These are phyloP conservation scores for Neoarius graeffei DNA, from an alignment of 2,113 vertebrate genomes.

Conservation along the genomic window DNA sequence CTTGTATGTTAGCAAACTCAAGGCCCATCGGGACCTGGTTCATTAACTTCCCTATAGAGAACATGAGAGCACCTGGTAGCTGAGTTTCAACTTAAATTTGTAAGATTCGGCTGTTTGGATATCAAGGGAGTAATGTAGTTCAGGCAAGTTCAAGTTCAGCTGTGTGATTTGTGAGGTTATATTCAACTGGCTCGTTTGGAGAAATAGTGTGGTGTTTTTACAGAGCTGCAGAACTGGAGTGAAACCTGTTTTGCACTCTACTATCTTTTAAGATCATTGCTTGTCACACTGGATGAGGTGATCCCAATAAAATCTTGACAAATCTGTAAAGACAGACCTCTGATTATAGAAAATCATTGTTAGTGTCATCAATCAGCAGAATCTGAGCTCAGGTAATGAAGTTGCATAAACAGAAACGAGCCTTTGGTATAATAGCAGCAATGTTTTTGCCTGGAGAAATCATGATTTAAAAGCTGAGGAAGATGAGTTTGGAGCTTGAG, in stretches of 20 bases:
- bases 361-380: background rate
- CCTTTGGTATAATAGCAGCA: background rate
- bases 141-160: background rate
- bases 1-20: background rate
- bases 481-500: background rate
- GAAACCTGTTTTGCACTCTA: background rate
- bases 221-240: background rate
- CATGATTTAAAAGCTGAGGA: background rate
- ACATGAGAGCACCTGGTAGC: background rate
- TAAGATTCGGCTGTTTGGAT: background rate
- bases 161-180: background rate
- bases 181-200: background rate
- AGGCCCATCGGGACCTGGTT: background rate
- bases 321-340: background rate
- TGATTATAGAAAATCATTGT: background rate
- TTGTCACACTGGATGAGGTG: background rate
- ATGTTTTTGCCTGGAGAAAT: background rate
- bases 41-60: slow-evolving; percentile 10
- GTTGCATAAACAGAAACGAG: background rate
- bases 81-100: background rate
- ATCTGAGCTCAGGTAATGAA: background rate
- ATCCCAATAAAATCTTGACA: background rate
- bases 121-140: background rate
- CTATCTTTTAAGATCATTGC: too few relatives aligned
- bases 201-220: background rate